Base-by-base conservation (phyloP, 2,888 invertebrate genomes). In the Hermaeophaga mercurialis region DNA sequence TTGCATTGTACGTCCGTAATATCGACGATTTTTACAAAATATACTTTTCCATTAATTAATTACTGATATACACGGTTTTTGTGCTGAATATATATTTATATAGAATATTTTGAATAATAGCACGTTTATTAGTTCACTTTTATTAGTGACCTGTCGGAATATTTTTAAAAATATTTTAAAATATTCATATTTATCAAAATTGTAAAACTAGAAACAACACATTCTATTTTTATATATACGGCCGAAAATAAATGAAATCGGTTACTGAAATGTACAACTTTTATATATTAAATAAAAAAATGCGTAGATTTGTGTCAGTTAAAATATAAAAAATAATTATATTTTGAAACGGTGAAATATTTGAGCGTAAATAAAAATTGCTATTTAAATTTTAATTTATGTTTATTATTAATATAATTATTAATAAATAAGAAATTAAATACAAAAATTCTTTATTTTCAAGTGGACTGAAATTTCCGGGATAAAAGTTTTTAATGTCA, bases 1-100 rank as follows among this genome's bases (percentile, higher is more conserved):
- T 31, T 22, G 24, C 36, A 36, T 50, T 45, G 45, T 45, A 12
- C 38, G 47, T 34, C 26, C 28, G 33, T 31, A 54, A 33, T 22
- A 26, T 12, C 19, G 45, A 38, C 39, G 38, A 47, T 56, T 50
- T 56, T 56, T 44, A 44, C 44, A 17, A 34, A 26, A 56, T 56
- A 56, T 56, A 56, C 50, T 56, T 50, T 56, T 50, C 48, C 39
- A 39, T 54, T 46, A 31, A 44, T 50, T 45, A 56, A 56, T 56
- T 56, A 33, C 36, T 39, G 14, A 54, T 33, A 47, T 39, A 50
- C 50, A 50, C 14, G 22, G 39, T 41, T 39, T 28, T 19, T 41
- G 31, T 15, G 26, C 33, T 43, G 28, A 7, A 43, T 24, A 24
- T 39, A 19, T 39, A 50, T 50, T 43, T 50, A 39, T 50, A 50